These are phyloP conservation scores for Eustalomyia histrio DNA, from an alignment of 2,888 invertebrate species.

Conservation along the genomic window DNA sequence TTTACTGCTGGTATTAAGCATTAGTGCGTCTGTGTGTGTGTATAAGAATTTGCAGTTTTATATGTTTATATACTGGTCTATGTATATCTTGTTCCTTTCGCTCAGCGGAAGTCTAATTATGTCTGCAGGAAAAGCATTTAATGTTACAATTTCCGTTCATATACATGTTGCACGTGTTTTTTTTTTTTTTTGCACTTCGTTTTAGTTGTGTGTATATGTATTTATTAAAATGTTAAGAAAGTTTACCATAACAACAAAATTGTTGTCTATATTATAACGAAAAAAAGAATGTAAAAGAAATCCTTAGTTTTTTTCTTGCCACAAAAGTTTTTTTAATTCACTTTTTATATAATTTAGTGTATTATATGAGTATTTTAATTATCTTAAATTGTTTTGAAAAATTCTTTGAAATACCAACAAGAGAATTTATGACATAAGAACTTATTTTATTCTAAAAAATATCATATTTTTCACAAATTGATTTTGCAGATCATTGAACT, in stretches of 20 bases:
- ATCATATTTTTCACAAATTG: no score
- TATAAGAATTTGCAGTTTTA: not conserved
- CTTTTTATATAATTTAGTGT: no score
- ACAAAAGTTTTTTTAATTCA: no score
- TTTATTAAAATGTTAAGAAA: not conserved
- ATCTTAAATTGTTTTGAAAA: no score
- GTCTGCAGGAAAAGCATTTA: slow-evolving; percentile 67
- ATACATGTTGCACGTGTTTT: slow-evolving; percentile 37
- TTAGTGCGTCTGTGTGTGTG: not conserved
- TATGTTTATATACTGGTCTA: not conserved
- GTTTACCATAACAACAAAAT: not conserved
- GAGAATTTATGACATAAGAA: no score
- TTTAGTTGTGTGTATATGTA: slow-evolving; percentile 12
- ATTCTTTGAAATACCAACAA: no score
- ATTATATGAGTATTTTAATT: no score
- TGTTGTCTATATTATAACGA: no score
- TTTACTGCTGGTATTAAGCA: not conserved
- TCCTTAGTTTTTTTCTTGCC: no score
- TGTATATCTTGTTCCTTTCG: slow-evolving; percentile 28
- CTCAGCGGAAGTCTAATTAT: slow-evolving; percentile 68
- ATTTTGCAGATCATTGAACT: no score
- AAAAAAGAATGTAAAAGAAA: no score
- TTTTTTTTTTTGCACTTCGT: not conserved
- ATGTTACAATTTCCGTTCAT: slow-evolving; percentile 67
- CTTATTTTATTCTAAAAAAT: no score